Evolutionary conservation across 2,113 vertebrate genomes (phyloP).

Genomic region (Prolemur simus): DNA sequence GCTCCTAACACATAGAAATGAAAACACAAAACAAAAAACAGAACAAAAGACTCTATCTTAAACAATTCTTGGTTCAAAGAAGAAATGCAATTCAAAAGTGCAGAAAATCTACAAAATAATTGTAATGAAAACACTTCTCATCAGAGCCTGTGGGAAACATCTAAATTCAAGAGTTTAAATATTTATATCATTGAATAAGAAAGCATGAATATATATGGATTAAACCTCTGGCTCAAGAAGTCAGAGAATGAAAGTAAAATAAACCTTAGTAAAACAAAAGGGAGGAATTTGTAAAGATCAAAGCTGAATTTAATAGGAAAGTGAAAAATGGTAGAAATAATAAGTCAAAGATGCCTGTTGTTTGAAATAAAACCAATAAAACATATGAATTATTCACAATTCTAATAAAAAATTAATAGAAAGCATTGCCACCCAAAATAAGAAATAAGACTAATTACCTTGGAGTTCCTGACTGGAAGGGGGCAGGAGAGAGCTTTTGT

Average conservation of each 20-base stretch:
- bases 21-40: neutral
- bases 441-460: neutral
- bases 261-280: neutral
- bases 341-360: neutral
- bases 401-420: neutral
- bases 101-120: neutral
- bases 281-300: neutral
- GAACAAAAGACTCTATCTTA: neutral
- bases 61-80: neutral
- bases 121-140: too few species aligned
- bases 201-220: neutral
- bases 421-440: neutral
- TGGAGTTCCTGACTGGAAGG: accelerated
- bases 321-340: neutral
- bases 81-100: neutral
- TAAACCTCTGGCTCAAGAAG: neutral
- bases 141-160: neutral
- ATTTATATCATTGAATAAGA: neutral
- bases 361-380: neutral
- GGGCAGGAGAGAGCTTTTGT: accelerated
- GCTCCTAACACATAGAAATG: neutral
- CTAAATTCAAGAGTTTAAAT: neutral
- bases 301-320: neutral
- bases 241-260: neutral
- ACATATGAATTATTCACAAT: neutral